Percentiles rank a stretch among this genome's conserved stretches.
Evolutionary conservation across 2,113 vertebrate genomes (phyloP).

Genomic region (Dipodomys merriami): DNA sequence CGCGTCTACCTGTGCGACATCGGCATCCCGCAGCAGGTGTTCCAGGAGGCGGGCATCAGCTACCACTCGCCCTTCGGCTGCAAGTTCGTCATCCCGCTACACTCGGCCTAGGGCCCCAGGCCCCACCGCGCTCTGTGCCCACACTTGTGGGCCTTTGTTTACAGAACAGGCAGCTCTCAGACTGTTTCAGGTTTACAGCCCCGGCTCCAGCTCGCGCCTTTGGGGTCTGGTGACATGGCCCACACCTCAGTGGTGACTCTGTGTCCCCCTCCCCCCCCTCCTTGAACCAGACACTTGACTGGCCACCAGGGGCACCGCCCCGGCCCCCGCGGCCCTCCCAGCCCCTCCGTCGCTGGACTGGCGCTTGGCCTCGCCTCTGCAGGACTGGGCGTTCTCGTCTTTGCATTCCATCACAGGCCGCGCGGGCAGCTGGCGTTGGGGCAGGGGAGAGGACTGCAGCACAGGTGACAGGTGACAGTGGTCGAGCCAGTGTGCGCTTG

Average conservation of each 20-base stretch:
- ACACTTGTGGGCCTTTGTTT: constrained; percentile 55
- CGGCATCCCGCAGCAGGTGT: constrained; percentile 95
- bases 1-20: constrained; percentile 97
- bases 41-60: constrained; percentile 96
- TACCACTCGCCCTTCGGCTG: constrained; percentile 98
- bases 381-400: neutral
- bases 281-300: neutral
- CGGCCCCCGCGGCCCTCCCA: no score
- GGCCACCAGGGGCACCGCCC: neutral
- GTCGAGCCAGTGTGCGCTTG: no score
- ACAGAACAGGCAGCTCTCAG: constrained; percentile 55
- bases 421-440: no score
- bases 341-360: neutral
- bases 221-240: no score
- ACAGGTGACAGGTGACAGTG: no score
- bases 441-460: no score
- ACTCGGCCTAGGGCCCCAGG: constrained; percentile 88
- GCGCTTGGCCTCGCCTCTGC: neutral
- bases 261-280: neutral
- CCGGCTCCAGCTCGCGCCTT: neutral
- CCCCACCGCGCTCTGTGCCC: no score
- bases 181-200: constrained; percentile 57
- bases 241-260: neutral
- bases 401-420: constrained; percentile 2
- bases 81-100: constrained; percentile 98